Evolutionary conservation across 2,888 invertebrate genomes (phyloP).

Genomic region (Drosophila atroscutellata): DNA sequence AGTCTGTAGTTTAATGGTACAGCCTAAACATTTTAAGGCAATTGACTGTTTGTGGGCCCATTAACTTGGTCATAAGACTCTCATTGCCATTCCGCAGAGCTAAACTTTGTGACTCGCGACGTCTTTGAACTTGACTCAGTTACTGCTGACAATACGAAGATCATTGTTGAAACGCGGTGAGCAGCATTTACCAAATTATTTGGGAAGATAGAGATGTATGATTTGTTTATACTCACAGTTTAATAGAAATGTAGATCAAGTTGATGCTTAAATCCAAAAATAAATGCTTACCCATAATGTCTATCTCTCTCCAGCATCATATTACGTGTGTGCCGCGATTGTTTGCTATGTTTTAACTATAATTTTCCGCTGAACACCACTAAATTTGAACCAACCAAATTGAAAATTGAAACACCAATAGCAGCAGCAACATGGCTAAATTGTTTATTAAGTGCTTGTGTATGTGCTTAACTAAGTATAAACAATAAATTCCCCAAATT

Average conservation of each 20-base stretch:
- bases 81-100: conserved; percentile 42
- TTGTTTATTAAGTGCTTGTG: conserved; percentile 75
- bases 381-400: conserved; percentile 44
- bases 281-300: conserved; percentile 41
- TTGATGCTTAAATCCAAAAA: conserved; percentile 44
- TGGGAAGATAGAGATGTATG: not conserved
- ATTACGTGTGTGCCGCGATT: conserved; percentile 22
- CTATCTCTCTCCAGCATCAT: conserved; percentile 22
- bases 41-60: conserved; percentile 49
- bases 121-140: conserved; percentile 75
- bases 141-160: conserved; percentile 1
- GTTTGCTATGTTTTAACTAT: conserved; percentile 71
- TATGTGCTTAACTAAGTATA: conserved; percentile 58
- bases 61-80: conserved; percentile 59
- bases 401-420: conserved; percentile 25
- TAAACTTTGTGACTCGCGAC: conserved; percentile 71
- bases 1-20: conserved; percentile 62
- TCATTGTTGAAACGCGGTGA: conserved; percentile 7
- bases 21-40: conserved; percentile 67
- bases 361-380: conserved; percentile 66
- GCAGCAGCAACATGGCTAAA: conserved; percentile 36
- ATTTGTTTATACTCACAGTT: conserved; percentile 10
- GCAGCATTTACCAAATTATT: not conserved
- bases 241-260: conserved; percentile 22
- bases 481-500: conserved; percentile 65